These are phyloP conservation scores for Hemicentrotus pulcherrimus DNA, from an alignment of 35 echinoderm and acorn worm genomes.

Conservation along the genomic window DNA sequence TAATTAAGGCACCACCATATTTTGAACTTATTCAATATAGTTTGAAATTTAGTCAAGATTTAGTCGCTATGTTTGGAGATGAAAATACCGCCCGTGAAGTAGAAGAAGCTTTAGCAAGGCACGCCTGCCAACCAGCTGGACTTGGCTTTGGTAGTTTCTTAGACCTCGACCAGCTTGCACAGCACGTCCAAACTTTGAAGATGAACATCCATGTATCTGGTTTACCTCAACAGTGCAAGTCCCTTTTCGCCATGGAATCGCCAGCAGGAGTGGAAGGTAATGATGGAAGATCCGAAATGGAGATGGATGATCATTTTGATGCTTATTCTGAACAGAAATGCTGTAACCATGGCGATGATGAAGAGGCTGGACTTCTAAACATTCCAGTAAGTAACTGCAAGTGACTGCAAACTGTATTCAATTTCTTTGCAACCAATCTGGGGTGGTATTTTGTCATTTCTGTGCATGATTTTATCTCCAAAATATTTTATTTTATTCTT, in stretches of 20 bases:
- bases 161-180: not conserved
- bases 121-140: not conserved
- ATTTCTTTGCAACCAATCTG: too few relatives aligned
- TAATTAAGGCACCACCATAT: not conserved
- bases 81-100: not conserved
- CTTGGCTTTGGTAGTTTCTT: not conserved
- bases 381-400: not conserved
- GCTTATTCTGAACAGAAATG: not conserved
- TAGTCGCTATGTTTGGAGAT: not conserved
- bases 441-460: too few relatives aligned
- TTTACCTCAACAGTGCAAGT: constrained; percentile 11
- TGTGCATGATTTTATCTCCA: too few relatives aligned
- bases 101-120: not conserved
- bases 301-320: not conserved
- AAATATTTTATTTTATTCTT: too few relatives aligned
- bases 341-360: not conserved
- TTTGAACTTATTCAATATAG: not conserved
- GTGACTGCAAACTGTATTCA: not conserved
- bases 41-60: not conserved
- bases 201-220: not conserved
- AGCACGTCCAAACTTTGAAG: not conserved
- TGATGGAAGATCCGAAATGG: not conserved
- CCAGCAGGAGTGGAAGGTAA: not conserved
- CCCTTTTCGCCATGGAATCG: not conserved
- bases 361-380: not conserved